Evolutionary conservation across 2,797 vertebrate species (phyloP), one percentile per base, ranked within the genome.

Genomic region (Sandelia bainsii): DNA sequence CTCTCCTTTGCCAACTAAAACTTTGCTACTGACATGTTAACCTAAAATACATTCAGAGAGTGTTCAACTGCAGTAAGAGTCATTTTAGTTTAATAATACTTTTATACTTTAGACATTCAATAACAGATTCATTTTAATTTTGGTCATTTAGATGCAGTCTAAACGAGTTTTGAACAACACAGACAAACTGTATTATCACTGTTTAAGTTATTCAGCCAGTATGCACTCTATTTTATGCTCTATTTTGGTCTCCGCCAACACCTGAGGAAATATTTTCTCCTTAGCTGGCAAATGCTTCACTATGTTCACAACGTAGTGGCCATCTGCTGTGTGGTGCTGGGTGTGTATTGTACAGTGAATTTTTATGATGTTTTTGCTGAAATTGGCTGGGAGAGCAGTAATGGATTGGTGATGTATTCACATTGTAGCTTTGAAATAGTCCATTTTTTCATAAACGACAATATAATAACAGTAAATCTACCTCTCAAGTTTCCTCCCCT

Each of bases 341-440:
- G n/a, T 19, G 9, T 9, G 8, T 10, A 20, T n/a, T 46, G 45
- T 9, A 46, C 45, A 3, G 9, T 46, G 45, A 10, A 11, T 3
- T n/a, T 19, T n/a, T 44, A 16, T 14, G 5, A 16, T 16, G 5
- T 42, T 46, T 20, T 20, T 46, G 44, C 17, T 19, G 44, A 45
- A 45, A 45, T 8, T n/a, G 19, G 19, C 19, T 45, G 44, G 16
- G 44, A n/a, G 17, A n/a, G 17, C 44, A 45, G 34, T 39, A 8
- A 8, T 13, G 22, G 2, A 61, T 37, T 6, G 29, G 22, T 0
- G 1, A 13, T 48, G 12, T 37, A 11, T 42, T 69, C 19, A 46
- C 1, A 8, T 6, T 62, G 6, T 8, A 58, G 9, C 44, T 64
- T 45, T 62, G 6, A 79, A 67, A 14, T 16, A 60, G 56, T 29